A percentile compares a stretch with the other conserved stretches of the same genome.
Conservation (phyloP, 2,113 vertebrate species). For the Strix aluco region DNA sequence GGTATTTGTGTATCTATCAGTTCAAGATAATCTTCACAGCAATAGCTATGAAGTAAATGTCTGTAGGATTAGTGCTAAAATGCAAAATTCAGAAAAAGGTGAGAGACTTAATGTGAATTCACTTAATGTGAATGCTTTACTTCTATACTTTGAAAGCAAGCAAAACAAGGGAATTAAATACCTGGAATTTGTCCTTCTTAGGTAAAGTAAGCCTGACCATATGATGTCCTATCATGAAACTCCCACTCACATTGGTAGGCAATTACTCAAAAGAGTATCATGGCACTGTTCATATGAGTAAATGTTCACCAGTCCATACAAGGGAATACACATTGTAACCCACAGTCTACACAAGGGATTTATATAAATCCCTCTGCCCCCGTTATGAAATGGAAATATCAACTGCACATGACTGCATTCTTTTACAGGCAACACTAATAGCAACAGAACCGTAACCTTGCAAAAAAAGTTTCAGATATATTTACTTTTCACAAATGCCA, state of each 20-base stretch:
- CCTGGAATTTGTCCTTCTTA: background rate
- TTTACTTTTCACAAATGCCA: background rate
- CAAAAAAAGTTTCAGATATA: background rate
- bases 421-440: background rate
- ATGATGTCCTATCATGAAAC: background rate
- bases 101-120: background rate
- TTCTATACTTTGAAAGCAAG: background rate
- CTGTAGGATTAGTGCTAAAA: background rate
- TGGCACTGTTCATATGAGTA: background rate
- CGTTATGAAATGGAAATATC: background rate
- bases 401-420: background rate
- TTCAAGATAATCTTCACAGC: background rate
- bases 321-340: background rate
- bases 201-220: background rate
- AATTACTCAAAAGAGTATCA: background rate
- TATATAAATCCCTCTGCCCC: constrained; percentile 16
- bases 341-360: background rate
- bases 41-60: background rate
- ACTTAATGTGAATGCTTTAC: background rate
- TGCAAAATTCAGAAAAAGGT: background rate
- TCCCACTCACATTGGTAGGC: background rate
- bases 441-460: background rate
- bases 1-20: background rate
- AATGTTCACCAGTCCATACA: background rate
- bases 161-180: background rate